These are phyloP conservation scores for Watsonalla cultraria DNA, from an alignment of 2,888 invertebrate genomes.

Conservation along the genomic window DNA sequence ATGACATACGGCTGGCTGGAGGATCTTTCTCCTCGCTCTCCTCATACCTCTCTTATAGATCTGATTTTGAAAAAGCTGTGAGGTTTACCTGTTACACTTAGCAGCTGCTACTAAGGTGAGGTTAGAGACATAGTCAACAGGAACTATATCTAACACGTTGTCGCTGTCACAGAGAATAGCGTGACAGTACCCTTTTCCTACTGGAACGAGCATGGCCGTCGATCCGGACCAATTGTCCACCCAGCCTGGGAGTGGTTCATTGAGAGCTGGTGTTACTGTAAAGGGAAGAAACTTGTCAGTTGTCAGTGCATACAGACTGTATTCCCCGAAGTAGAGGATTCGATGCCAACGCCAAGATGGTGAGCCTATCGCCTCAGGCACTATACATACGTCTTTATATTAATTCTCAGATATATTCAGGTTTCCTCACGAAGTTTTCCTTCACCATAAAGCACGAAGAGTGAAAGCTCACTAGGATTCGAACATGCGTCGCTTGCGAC, in stretches of 20 bases:
- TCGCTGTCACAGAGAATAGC: conserved; percentile 85
- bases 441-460: too few species aligned
- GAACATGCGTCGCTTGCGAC: too few species aligned
- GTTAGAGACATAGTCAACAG: conserved; percentile 91
- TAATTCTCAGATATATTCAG: too few species aligned
- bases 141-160: conserved; percentile 86
- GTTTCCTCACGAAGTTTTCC: too few species aligned
- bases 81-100: conserved; percentile 20
- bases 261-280: conserved; percentile 80
- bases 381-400: too few species aligned
- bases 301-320: not conserved
- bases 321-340: too few species aligned
- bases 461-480: too few species aligned
- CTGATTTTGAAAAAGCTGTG: too few species aligned
- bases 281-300: conserved; percentile 7
- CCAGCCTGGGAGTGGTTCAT: conserved; percentile 89
- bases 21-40: not conserved
- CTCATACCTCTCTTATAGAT: not conserved
- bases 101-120: conserved; percentile 85
- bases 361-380: too few species aligned
- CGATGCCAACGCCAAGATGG: too few species aligned
- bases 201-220: conserved; percentile 83
- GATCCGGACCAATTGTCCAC: conserved; percentile 94
- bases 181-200: conserved; percentile 82
- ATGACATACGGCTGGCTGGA: too few species aligned